Evolutionary conservation across 1,140 invertebrate species (phyloP).

Genomic region (Carcinoscorpius rotundicauda): DNA sequence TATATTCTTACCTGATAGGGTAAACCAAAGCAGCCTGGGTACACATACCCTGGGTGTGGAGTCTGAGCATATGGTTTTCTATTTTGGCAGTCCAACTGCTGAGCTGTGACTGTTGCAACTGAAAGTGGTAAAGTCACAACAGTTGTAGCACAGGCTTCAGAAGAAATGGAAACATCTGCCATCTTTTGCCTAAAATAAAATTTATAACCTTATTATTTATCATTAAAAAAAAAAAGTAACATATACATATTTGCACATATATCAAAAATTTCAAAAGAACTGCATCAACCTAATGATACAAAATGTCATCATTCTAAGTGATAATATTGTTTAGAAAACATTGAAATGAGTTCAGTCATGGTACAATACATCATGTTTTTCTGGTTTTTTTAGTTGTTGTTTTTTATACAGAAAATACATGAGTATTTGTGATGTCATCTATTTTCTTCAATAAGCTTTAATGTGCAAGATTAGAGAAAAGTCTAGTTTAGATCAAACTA

Average conservation of each 20-base stretch:
- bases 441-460: too few species aligned
- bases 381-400: too few species aligned
- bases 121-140: conserved; percentile 13
- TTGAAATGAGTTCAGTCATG: too few species aligned
- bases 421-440: too few species aligned
- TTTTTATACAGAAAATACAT: too few species aligned
- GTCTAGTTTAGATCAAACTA: too few species aligned
- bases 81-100: conserved; percentile 5
- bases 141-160: conserved; percentile 7
- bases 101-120: conserved; percentile 8
- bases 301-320: neutral
- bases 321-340: too few species aligned
- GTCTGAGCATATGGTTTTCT: conserved; percentile 1
- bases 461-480: too few species aligned
- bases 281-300: neutral
- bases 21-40: conserved; percentile 14
- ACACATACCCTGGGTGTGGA: neutral
- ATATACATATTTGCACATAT: neutral
- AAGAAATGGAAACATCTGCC: conserved; percentile 5
- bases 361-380: too few species aligned
- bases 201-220: too few species aligned
- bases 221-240: too few species aligned
- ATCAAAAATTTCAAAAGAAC: neutral
- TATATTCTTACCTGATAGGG: conserved; percentile 14
- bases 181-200: neutral